Evolutionary conservation across 2,888 invertebrate genomes (phyloP).

Genomic region (Drosophila imparisetae): DNA sequence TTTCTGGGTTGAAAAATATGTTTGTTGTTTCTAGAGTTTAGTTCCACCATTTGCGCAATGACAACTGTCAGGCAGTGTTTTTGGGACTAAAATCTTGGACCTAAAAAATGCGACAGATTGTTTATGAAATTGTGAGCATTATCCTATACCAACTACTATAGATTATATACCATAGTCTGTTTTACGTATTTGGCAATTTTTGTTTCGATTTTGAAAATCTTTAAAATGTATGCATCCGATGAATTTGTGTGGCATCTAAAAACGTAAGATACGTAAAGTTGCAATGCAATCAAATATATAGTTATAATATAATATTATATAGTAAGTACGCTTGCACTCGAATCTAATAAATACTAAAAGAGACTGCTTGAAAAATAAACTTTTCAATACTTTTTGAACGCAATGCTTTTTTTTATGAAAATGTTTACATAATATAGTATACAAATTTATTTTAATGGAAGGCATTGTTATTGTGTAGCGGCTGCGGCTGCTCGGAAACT

Average conservation of each 20-base stretch:
- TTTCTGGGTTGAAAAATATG: conserved; percentile 13
- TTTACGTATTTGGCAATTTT: conserved; percentile 21
- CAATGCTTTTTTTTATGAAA: conserved; percentile 9
- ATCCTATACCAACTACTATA: conserved; percentile 10
- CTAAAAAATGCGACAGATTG: conserved; percentile 45
- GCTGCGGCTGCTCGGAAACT: conserved; percentile 74
- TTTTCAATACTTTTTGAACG: conserved; percentile 4
- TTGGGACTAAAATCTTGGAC: conserved; percentile 42
- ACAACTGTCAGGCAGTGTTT: conserved; percentile 64
- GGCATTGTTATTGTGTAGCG: conserved; percentile 63
- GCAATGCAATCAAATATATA: no score
- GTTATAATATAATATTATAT: no score
- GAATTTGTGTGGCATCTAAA: conserved; percentile 11
- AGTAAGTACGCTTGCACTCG: conserved; percentile 1
- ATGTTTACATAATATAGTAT: conserved; percentile 35
- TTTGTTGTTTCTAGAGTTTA: conserved; percentile 26
- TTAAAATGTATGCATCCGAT: conserved; percentile 18
- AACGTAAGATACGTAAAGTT: not conserved
- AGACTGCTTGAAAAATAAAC: not conserved
- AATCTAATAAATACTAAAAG: conserved; percentile 1
- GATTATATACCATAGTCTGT: conserved; percentile 4
- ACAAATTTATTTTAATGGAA: conserved; percentile 54
- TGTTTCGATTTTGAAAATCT: conserved; percentile 1
- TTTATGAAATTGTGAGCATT: conserved; percentile 45
- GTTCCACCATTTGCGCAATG: conserved; percentile 67